These are phyloP conservation scores for Pyrrhia umbra DNA, from an alignment of 2,888 invertebrate species.

Conservation along the genomic window DNA sequence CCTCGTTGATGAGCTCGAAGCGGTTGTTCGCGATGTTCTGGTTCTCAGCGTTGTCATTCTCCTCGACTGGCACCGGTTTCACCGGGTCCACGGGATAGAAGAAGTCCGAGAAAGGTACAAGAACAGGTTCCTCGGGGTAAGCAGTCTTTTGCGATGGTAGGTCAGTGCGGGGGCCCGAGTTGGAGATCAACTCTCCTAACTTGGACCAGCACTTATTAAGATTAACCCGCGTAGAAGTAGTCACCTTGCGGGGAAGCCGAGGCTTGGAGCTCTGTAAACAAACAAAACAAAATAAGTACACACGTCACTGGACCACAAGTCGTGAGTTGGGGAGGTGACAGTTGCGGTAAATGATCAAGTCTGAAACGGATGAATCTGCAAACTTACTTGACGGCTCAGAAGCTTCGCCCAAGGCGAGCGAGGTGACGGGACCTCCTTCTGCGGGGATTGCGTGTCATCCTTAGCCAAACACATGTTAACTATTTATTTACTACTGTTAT, in stretches of 20 bases:
- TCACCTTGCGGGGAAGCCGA: slow-evolving; percentile 89
- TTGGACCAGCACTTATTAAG: slow-evolving; percentile 92
- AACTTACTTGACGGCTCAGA: slow-evolving; percentile 89
- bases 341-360: slow-evolving; percentile 3
- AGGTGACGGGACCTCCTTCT: slow-evolving; percentile 84
- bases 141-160: slow-evolving; percentile 88
- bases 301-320: slow-evolving; percentile 14
- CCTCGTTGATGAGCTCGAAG: slow-evolving; percentile 81
- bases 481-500: slow-evolving; percentile 73
- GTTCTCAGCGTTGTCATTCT: slow-evolving; percentile 85
- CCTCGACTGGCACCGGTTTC: slow-evolving; percentile 82
- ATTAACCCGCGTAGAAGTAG: slow-evolving; percentile 90
- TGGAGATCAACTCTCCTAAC: slow-evolving; percentile 90
- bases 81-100: slow-evolving; percentile 84
- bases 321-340: slow-evolving; percentile 17
- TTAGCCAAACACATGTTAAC: slow-evolving; percentile 89
- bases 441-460: slow-evolving; percentile 83
- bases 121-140: slow-evolving; percentile 82
- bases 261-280: slow-evolving; percentile 90
- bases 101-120: slow-evolving; percentile 83
- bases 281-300: slow-evolving; percentile 64
- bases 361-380: slow-evolving; percentile 18
- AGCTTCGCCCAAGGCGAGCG: slow-evolving; percentile 90
- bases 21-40: slow-evolving; percentile 85
- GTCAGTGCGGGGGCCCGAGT: slow-evolving; percentile 82